Percentiles rank a stretch among this genome's conserved stretches.
Evolutionary conservation across 2,113 vertebrate species (phyloP).

Genomic region (Stegastes partitus): DNA sequence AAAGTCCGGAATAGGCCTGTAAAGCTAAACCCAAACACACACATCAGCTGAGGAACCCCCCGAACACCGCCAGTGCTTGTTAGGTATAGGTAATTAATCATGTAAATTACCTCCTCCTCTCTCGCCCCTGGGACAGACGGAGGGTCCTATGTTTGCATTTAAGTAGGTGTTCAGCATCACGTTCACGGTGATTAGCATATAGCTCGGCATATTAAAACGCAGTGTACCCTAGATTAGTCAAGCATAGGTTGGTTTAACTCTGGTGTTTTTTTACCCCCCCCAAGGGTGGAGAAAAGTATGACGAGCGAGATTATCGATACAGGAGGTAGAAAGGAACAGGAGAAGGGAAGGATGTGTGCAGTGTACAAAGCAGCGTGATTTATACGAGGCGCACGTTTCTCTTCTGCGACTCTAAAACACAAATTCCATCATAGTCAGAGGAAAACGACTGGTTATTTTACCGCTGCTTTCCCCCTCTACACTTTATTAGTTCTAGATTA

Average conservation of each 20-base stretch:
- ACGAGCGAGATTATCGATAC: not conserved
- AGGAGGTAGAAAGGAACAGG: not conserved
- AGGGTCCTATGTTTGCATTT: conserved; percentile 76
- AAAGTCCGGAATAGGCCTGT: conserved; percentile 33
- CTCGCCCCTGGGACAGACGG: conserved; percentile 68
- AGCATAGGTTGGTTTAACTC: conserved; percentile 43
- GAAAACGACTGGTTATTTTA: not conserved
- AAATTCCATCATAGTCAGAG: not conserved
- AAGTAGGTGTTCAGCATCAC: conserved; percentile 68
- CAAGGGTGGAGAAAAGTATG: conserved; percentile 1
- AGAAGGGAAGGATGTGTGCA: not conserved
- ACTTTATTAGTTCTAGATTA: not conserved
- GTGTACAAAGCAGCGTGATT: not conserved
- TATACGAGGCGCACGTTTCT: not conserved
- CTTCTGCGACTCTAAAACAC: not conserved
- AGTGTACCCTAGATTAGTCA: conserved; percentile 41
- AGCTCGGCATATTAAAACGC: conserved; percentile 55
- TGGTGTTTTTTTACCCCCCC: conserved; percentile 22
- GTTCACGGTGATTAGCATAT: conserved; percentile 66
- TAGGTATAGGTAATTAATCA: conserved; percentile 81
- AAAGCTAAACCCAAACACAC: conserved; percentile 1
- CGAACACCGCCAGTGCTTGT: conserved; percentile 58
- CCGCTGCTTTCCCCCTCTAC: not conserved
- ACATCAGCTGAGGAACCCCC: conserved; percentile 52
- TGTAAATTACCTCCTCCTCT: conserved; percentile 77